Evolutionary conservation across 2,113 vertebrate genomes (phyloP).

Genomic region (Daphoenositta chrysoptera): DNA sequence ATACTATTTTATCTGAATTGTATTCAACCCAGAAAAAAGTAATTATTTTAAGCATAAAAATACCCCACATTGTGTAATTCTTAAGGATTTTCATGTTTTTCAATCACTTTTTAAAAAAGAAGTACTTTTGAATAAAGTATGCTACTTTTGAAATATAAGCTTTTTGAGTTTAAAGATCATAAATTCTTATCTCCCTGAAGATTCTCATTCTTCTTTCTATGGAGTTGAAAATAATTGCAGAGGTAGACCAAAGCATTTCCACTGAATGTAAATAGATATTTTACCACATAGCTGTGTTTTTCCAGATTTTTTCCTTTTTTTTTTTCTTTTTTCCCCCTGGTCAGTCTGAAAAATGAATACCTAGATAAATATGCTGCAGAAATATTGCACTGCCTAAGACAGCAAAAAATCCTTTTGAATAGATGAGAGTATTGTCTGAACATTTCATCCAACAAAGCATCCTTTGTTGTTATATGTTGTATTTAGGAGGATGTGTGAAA

Average conservation of each 20-base stretch:
- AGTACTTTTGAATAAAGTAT: neutral
- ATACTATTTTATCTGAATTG: neutral
- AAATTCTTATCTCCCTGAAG: neutral
- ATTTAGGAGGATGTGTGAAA: neutral
- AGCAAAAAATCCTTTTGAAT: neutral
- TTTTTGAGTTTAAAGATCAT: neutral
- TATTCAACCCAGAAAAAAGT: neutral
- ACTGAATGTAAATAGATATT: neutral
- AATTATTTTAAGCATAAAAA: neutral
- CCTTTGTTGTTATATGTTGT: neutral
- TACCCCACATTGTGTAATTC: neutral
- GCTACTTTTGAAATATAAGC: neutral
- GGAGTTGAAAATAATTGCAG: neutral
- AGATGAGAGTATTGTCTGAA: neutral
- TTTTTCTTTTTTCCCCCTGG: accelerated
- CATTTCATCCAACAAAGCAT: neutral
- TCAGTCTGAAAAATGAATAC: neutral
- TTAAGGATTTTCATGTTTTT: neutral
- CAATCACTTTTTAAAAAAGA: neutral
- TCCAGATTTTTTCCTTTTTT: neutral
- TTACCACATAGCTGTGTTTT: neutral
- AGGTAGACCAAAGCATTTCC: neutral
- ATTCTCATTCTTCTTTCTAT: neutral
- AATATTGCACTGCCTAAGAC: neutral
- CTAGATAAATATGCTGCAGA: neutral